phyloP scores from a whole-genome alignment of 2,797 vertebrate species.

The Avahi laniger region DNA sequence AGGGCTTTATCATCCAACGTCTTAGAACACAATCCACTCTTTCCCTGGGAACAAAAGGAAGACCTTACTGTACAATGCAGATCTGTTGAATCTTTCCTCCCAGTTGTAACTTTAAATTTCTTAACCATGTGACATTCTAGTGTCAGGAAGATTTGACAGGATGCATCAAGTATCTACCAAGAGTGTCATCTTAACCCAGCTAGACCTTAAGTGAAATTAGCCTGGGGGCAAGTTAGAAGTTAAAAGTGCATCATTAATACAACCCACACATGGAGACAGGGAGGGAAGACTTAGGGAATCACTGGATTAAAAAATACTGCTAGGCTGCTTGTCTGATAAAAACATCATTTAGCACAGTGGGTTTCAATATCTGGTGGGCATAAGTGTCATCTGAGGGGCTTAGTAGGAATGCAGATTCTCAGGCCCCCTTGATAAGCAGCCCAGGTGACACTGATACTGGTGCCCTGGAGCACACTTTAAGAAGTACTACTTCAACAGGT shows the following conservation, averaged over 20 bases:
- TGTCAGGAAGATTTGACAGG: conserved; percentile 42
- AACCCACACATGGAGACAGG: not conserved
- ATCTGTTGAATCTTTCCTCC: not conserved
- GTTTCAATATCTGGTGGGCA: not conserved
- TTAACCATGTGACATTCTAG: conserved; percentile 33
- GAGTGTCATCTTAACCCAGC: conserved; percentile 42
- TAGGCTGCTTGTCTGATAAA: not conserved
- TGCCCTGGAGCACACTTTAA: not conserved
- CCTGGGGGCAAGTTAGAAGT: conserved; percentile 46
- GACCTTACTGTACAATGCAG: not conserved
- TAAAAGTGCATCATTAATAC: conserved; percentile 46
- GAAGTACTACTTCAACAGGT: not conserved
- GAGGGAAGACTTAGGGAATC: not conserved
- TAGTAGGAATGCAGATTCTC: not conserved
- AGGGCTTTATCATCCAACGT: not conserved
- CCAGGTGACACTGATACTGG: not conserved
- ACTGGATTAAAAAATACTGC: not conserved
- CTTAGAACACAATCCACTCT: not conserved
- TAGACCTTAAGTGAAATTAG: conserved; percentile 46
- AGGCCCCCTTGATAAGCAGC: not conserved
- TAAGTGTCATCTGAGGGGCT: not conserved
- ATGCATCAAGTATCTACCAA: conserved; percentile 24
- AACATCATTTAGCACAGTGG: not conserved
- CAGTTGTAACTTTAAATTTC: conserved; percentile 41
- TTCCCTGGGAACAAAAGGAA: not conserved